These are phyloP conservation scores for Ectemnius lituratus DNA, from an alignment of 2,888 invertebrate genomes.

Conservation along the genomic window DNA sequence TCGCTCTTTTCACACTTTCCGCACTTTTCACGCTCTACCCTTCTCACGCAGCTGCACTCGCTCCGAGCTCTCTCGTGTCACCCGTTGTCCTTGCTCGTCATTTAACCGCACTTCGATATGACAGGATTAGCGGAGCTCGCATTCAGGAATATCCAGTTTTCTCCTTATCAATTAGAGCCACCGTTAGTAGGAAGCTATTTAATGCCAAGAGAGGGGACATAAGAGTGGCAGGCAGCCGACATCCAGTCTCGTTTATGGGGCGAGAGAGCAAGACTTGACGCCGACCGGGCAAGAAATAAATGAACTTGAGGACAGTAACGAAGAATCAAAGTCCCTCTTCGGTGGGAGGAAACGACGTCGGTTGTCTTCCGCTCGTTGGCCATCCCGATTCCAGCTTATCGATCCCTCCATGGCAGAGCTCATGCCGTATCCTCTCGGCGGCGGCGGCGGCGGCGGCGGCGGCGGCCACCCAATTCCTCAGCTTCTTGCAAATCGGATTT, in stretches of 20 bases:
- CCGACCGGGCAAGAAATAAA: not conserved
- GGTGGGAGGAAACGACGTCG: not conserved
- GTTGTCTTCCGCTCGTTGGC: slow-evolving; percentile 10
- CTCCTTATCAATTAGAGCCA: not conserved
- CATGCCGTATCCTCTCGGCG: slow-evolving; percentile 1
- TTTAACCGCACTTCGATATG: not conserved
- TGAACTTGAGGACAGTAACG: slow-evolving; percentile 4
- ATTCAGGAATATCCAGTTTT: slow-evolving; percentile 6
- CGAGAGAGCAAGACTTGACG: not conserved
- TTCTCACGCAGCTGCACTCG: not conserved
- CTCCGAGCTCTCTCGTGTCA: not conserved
- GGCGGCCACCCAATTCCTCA: slow-evolving; percentile 17
- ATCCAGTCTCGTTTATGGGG: not conserved
- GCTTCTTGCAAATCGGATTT: slow-evolving; percentile 37
- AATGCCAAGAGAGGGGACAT: not conserved
- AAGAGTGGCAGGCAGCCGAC: not conserved
- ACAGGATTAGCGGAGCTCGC: not conserved
- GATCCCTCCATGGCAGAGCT: slow-evolving; percentile 25
- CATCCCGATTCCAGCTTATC: slow-evolving; percentile 22
- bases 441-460: not conserved
- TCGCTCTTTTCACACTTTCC: not conserved
- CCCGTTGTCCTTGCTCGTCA: not conserved
- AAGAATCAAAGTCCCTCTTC: not conserved
- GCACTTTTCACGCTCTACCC: not conserved
- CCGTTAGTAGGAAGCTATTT: not conserved